Percentiles rank a stretch among this genome's conserved stretches.
Evolutionary conservation across 2,888 invertebrate genomes (phyloP).

Genomic region (Clepsis dumicolana): DNA sequence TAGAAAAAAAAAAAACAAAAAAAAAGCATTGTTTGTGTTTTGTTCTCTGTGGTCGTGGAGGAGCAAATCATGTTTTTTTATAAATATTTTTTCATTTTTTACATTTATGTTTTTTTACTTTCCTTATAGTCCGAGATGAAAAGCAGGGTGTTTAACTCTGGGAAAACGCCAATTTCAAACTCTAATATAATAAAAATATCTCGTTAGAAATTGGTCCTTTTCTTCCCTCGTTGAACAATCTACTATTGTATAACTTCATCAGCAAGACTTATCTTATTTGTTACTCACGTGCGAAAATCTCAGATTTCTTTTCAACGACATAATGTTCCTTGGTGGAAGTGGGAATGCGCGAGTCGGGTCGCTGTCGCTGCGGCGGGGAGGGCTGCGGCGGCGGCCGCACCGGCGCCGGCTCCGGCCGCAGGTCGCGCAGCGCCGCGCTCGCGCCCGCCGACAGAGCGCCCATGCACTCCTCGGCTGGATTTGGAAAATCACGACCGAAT

Average conservation of each 20-base stretch:
- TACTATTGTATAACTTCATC: neutral
- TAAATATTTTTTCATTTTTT: no score
- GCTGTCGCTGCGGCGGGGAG: conserved; percentile 72
- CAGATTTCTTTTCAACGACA: conserved; percentile 65
- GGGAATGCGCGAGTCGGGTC: conserved; percentile 73
- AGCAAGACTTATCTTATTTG: neutral
- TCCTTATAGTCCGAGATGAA: no score
- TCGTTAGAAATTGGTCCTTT: no score
- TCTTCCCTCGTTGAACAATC: no score
- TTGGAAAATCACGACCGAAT: neutral
- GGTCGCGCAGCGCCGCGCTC: conserved; percentile 65
- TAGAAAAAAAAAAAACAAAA: no score
- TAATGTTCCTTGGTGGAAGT: conserved; percentile 72
- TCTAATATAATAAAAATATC: no score
- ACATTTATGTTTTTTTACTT: no score
- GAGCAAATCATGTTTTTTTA: no score
- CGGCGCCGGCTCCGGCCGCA: conserved; percentile 56
- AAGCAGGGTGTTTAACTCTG: no score
- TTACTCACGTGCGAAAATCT: conserved; percentile 52
- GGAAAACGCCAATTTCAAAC: no score
- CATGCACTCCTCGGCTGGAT: conserved; percentile 51
- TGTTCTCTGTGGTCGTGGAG: no score
- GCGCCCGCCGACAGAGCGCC: conserved; percentile 52
- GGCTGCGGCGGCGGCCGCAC: conserved; percentile 59
- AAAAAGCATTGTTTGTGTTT: no score